These are phyloP conservation scores for Turnix velox DNA, from an alignment of 2,113 vertebrate genomes.

Conservation along the genomic window DNA sequence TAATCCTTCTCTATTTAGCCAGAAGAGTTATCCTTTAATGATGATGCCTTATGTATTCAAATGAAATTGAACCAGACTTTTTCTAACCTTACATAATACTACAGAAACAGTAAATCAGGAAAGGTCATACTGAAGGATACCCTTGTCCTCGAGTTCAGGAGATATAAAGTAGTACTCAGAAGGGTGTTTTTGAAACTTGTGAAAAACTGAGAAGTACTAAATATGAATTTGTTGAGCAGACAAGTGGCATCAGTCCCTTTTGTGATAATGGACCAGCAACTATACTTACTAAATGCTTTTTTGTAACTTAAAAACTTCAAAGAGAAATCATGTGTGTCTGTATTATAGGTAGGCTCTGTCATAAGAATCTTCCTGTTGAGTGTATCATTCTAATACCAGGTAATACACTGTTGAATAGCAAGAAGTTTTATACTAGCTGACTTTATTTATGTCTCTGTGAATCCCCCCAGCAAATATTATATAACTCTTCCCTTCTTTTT, in stretches of 20 bases:
- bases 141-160: background rate
- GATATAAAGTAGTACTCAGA: background rate
- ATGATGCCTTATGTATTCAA: background rate
- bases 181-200: background rate
- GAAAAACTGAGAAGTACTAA: background rate
- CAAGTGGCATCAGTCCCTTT: background rate
- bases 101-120: background rate
- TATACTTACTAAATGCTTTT: background rate
- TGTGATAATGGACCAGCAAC: background rate
- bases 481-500: background rate
- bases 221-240: background rate
- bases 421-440: background rate
- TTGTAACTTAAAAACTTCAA: background rate
- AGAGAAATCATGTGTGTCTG: background rate
- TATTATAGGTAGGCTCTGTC: background rate
- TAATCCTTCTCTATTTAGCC: background rate
- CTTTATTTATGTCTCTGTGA: background rate
- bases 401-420: background rate
- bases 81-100: background rate
- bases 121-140: background rate
- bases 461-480: background rate
- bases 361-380: background rate
- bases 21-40: background rate
- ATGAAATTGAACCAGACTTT: fast-evolving
- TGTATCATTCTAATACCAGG: background rate